Base-by-base conservation (phyloP, 2,888 invertebrate species). In the Nysson spinosus region DNA sequence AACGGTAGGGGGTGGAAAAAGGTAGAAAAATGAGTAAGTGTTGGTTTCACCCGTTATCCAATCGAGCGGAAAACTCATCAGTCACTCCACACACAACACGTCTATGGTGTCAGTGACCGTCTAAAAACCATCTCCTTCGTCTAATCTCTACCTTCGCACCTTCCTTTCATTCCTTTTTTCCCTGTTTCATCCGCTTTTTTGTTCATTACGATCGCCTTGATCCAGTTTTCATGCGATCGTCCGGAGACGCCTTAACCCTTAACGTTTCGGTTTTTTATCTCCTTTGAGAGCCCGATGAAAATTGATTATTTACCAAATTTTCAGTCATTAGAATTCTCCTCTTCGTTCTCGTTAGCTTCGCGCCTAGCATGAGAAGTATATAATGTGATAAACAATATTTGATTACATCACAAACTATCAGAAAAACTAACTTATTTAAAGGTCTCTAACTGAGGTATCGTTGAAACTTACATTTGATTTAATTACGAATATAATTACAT, bases 11-110 rank as follows among this genome's bases (percentile, higher is more conserved):
- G 55, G 28, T 14, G 51, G 52, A 52, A 49, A 51, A 60, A 67
- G 60, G 49, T 54, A 49, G 47, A 69, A 72, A 69, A 72, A 69
- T 67, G 75, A 62, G 51, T 60, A 49, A 63, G 65, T 46, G 71
- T 60, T 52, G 44, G 69, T 47, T 42, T 62, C 61, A 14, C 51
- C 70, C 70, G 74, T 74, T 75, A 67, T 60, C 72, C 78, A 71
- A 79, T 78, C 79, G 79, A 79, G 77, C 79, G 78, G 77, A 78
- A 78, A 78, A 79, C 79, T 79, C 78, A 78, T 78, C 75, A 79
- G 77, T 72, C 77, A 70, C 70, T 62, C 55, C 54, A 58, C 63
- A 47, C 62, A 63, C 69, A 73, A 66, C 75, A 69, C 57, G 60
- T 62, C 54, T 60, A 44, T 19, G 52, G 55, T 54, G 64, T 69